phyloP scores from a whole-genome alignment of 2,797 vertebrate genomes.

The Chaetodon trifasciatus region DNA sequence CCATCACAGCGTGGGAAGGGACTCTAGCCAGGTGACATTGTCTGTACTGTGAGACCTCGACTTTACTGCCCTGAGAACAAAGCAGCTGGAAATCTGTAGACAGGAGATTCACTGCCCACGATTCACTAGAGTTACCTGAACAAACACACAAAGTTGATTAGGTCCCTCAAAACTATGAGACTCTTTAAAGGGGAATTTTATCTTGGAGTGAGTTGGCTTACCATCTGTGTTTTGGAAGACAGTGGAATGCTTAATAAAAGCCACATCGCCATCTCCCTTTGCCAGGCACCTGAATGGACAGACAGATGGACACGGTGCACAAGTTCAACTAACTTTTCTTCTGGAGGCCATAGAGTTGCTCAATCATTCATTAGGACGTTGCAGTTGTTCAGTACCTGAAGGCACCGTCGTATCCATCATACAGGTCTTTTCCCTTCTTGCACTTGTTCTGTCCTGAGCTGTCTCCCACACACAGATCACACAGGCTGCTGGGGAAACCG shows the following conservation, averaged over 20 bases:
- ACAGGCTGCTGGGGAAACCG: constrained; percentile 88
- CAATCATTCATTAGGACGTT: not conserved
- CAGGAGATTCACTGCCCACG: constrained; percentile 86
- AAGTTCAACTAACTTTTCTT: not conserved
- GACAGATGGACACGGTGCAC: not conserved
- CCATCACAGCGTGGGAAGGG: constrained; percentile 94
- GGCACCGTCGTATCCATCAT: constrained; percentile 91
- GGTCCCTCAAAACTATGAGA: not conserved
- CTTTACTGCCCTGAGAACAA: constrained; percentile 89
- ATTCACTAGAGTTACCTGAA: constrained; percentile 86
- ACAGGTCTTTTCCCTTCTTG: constrained; percentile 89
- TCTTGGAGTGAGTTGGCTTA: constrained; percentile 57
- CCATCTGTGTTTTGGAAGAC: constrained; percentile 94
- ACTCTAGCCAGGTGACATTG: constrained; percentile 91
- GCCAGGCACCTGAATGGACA: constrained; percentile 88
- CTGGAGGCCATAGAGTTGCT: not conserved
- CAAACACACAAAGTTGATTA: not conserved
- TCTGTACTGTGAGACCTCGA: constrained; percentile 89
- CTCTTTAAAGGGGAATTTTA: too few relatives aligned
- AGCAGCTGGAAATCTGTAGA: constrained; percentile 92
- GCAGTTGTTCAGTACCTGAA: constrained; percentile 89
- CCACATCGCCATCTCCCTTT: constrained; percentile 89
- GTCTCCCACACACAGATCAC: constrained; percentile 90
- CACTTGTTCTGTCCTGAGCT: constrained; percentile 87
- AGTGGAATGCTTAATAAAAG: constrained; percentile 95